These are phyloP conservation scores for Nymphalis io DNA, from an alignment of 1,140 invertebrate species.

Conservation along the genomic window DNA sequence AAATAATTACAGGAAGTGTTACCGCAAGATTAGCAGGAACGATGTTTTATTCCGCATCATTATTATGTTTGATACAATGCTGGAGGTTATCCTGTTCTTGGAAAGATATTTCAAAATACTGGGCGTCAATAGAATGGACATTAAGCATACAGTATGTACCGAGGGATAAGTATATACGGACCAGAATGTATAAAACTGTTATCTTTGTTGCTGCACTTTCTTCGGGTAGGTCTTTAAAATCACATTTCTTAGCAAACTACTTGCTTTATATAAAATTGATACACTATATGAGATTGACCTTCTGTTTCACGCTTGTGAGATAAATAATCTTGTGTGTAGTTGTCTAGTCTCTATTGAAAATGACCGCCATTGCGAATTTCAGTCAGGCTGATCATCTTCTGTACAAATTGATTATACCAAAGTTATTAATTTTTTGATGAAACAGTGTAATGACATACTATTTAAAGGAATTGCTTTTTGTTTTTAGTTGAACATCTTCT, in stretches of 20 bases:
- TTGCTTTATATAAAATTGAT: too few species aligned
- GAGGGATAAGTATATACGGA: conserved; percentile 41
- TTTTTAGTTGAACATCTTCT: conserved; percentile 61
- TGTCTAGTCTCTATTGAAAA: not conserved
- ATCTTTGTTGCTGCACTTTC: conserved; percentile 39
- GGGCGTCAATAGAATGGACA: conserved; percentile 47
- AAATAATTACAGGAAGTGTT: conserved; percentile 49
- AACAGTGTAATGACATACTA: too few species aligned
- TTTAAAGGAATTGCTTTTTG: not conserved
- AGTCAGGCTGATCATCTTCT: not conserved
- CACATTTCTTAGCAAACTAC: too few species aligned
- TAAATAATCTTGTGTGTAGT: too few species aligned
- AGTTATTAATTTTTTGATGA: not conserved
- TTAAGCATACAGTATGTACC: conserved; percentile 45
- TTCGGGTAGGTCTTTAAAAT: conserved; percentile 40
- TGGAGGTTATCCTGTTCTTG: conserved; percentile 50
- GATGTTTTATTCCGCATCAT: conserved; percentile 51
- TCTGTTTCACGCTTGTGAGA: too few species aligned
- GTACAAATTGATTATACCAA: too few species aligned
- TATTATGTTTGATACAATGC: conserved; percentile 48
- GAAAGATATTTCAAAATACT: conserved; percentile 42
- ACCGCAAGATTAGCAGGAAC: conserved; percentile 56
- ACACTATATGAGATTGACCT: too few species aligned
- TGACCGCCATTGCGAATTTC: not conserved
- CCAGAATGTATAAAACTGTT: conserved; percentile 40